phyloP scores from a whole-genome alignment of 2,888 invertebrate species.

The Cyclophora albipunctata region DNA sequence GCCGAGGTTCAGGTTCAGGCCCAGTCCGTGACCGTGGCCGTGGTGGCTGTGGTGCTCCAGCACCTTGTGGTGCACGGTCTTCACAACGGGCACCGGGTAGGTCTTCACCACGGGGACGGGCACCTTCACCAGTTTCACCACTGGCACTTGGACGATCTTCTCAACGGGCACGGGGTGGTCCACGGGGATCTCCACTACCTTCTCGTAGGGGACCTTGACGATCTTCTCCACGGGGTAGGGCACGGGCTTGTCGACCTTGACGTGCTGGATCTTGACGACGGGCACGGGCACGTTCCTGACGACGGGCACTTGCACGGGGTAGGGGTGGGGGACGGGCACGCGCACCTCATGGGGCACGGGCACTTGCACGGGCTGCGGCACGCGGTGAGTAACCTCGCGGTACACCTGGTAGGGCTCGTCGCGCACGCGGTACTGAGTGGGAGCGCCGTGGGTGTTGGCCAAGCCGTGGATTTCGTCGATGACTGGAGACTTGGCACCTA shows the following conservation, averaged over 20 bases:
- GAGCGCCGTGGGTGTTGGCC: slow-evolving; percentile 58
- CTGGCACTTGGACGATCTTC: slow-evolving; percentile 67
- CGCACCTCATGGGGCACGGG: slow-evolving; percentile 70
- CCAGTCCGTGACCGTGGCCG: slow-evolving; percentile 23
- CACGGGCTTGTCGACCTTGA: slow-evolving; percentile 74
- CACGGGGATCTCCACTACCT: slow-evolving; percentile 70
- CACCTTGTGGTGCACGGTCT: slow-evolving; percentile 64
- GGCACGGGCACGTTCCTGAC: slow-evolving; percentile 72
- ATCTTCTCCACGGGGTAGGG: slow-evolving; percentile 77
- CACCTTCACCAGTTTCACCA: slow-evolving; percentile 68
- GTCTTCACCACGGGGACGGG: slow-evolving; percentile 60
- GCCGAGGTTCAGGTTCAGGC: slow-evolving; percentile 21
- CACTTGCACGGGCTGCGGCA: slow-evolving; percentile 73
- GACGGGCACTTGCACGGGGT: slow-evolving; percentile 74
- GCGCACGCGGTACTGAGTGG: slow-evolving; percentile 53
- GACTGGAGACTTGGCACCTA: slow-evolving; percentile 53
- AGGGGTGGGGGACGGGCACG: slow-evolving; percentile 75
- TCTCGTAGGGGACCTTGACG: slow-evolving; percentile 74
- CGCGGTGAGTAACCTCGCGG: slow-evolving; percentile 68
- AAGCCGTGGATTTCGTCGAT: slow-evolving; percentile 59
- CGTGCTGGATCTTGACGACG: slow-evolving; percentile 72
- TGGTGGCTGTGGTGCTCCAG: slow-evolving; percentile 35
- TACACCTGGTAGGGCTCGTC: slow-evolving; percentile 60
- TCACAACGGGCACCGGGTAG: slow-evolving; percentile 59
- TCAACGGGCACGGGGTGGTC: slow-evolving; percentile 74